These are phyloP conservation scores for Tragelaphus strepsiceros DNA, from an alignment of 2,113 vertebrate species.

Conservation along the genomic window DNA sequence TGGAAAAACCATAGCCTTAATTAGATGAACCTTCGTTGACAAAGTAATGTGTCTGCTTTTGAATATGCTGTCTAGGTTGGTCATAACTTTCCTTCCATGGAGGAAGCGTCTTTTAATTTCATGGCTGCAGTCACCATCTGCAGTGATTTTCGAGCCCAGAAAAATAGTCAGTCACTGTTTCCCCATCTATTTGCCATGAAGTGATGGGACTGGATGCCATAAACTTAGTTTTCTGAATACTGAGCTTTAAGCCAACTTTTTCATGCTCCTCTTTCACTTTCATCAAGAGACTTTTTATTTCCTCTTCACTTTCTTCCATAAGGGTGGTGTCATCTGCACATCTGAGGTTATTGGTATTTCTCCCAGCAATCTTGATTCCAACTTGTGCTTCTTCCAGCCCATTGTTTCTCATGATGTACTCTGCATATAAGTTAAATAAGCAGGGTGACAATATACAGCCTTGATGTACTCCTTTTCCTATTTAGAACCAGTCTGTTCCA, in stretches of 20 bases:
- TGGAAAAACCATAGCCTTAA: not conserved
- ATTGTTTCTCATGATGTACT: fast-evolving
- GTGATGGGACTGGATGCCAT: fast-evolving
- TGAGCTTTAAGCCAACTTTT: not conserved
- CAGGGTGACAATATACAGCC: not conserved
- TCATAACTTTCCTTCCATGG: not conserved
- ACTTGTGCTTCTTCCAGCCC: not conserved
- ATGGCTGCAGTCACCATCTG: not conserved
- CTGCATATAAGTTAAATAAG: not conserved
- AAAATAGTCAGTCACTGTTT: not conserved
- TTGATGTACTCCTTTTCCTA: not conserved
- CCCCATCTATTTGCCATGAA: not conserved
- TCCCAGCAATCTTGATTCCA: not conserved
- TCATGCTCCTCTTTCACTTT: not conserved
- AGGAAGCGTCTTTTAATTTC: not conserved
- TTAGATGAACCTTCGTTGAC: not conserved
- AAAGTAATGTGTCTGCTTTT: not conserved
- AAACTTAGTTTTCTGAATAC: not conserved
- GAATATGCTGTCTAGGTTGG: not conserved
- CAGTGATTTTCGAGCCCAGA: not conserved
- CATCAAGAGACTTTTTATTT: not conserved
- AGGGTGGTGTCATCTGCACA: not conserved
- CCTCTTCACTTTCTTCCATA: not conserved
- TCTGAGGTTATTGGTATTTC: not conserved
- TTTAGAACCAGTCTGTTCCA: not conserved